phyloP scores from a whole-genome alignment of 2,797 vertebrate genomes.

The Petrocephalus schoutedeni region DNA sequence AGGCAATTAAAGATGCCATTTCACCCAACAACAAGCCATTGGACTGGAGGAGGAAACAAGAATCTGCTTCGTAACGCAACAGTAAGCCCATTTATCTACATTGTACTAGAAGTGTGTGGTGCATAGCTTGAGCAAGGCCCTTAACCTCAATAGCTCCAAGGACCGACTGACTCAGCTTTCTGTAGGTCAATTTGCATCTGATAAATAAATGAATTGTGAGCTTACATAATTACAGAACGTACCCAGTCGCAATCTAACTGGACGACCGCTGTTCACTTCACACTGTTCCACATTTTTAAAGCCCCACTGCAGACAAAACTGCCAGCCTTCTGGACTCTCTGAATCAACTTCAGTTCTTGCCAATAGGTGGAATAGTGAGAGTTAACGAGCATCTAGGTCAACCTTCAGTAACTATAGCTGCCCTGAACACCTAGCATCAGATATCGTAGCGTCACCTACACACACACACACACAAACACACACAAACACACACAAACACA shows the following conservation, averaged over 20 bases:
- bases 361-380: not conserved
- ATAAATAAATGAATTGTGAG: not conserved
- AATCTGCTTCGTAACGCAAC: not conserved
- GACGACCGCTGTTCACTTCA: not conserved
- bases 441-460: not conserved
- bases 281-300: not conserved
- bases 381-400: not conserved
- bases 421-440: not conserved
- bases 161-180: not conserved
- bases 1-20: not conserved
- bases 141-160: not conserved
- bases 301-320: not conserved
- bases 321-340: not conserved
- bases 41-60: not conserved
- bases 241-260: not conserved
- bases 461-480: not conserved
- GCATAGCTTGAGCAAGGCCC: not conserved
- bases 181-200: not conserved
- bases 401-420: not conserved
- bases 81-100: not conserved
- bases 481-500: not conserved
- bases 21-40: not conserved
- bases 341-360: not conserved
- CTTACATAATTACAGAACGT: not conserved
- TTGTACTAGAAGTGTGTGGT: not conserved